Evolutionary conservation across 2,797 vertebrate genomes (phyloP).

Genomic region (Megaceryle alcyon): DNA sequence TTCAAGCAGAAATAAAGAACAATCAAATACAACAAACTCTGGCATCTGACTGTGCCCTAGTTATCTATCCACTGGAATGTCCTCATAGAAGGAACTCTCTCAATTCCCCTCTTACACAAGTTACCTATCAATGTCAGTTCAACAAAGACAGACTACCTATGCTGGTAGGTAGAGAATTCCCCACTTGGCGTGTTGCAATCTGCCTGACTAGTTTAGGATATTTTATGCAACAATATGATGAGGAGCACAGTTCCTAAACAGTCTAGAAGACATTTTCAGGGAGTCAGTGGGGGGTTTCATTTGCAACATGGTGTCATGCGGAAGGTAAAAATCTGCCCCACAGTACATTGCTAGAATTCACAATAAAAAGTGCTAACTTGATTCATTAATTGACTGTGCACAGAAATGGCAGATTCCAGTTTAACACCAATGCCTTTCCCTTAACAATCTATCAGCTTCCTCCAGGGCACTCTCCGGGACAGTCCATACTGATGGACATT

Average conservation of each 20-base stretch:
- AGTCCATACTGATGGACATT: not conserved
- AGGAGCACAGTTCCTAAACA: not conserved
- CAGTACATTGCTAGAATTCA: not conserved
- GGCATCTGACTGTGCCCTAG: not conserved
- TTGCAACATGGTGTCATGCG: not conserved
- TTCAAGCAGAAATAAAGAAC: not conserved
- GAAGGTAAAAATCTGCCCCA: not conserved
- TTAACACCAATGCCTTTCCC: conserved; percentile 31
- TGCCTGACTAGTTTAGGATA: not conserved
- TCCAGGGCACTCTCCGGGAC: conserved; percentile 13
- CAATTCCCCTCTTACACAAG: not conserved
- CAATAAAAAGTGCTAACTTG: not conserved
- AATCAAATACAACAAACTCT: not conserved
- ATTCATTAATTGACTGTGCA: not conserved
- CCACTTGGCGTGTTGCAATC: not conserved
- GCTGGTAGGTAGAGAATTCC: not conserved
- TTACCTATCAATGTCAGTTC: not conserved
- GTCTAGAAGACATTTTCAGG: not conserved
- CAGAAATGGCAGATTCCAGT: not conserved
- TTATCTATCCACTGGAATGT: not conserved
- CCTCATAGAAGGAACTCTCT: not conserved
- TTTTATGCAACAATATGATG: not conserved
- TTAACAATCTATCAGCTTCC: conserved; percentile 40
- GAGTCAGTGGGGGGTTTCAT: not conserved
- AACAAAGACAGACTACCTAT: not conserved